These are phyloP conservation scores for Leuctra nigra DNA, from an alignment of 2,888 invertebrate species.

Conservation along the genomic window DNA sequence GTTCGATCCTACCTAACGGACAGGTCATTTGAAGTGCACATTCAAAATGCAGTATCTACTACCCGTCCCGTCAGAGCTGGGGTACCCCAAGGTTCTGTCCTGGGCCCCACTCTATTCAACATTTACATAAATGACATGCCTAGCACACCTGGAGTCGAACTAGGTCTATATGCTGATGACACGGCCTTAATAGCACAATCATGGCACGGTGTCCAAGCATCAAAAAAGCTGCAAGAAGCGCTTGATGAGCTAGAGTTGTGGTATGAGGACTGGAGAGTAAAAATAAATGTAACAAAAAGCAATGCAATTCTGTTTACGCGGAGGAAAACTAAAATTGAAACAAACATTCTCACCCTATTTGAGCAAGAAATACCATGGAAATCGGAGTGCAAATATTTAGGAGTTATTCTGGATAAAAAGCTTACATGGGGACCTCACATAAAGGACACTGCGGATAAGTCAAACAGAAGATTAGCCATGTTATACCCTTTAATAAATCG, in stretches of 20 bases:
- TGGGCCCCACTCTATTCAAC: slow-evolving; percentile 30
- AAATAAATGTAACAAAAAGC: slow-evolving; percentile 26
- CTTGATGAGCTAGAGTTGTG: slow-evolving; percentile 11
- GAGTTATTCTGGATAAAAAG: slow-evolving; percentile 29
- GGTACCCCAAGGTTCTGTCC: slow-evolving; percentile 29
- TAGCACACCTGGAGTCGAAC: slow-evolving; percentile 15
- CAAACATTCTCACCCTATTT: slow-evolving; percentile 23
- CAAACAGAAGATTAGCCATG: slow-evolving; percentile 21
- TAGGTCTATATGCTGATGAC: slow-evolving; percentile 27
- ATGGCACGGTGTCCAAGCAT: slow-evolving; percentile 1
- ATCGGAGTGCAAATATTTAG: slow-evolving; percentile 30
- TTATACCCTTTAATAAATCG: neutral
- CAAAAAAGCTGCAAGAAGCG: slow-evolving; percentile 10
- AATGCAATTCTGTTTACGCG: slow-evolving; percentile 22
- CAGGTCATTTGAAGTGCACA: neutral
- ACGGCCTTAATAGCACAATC: slow-evolving; percentile 22
- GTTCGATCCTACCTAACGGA: slow-evolving; percentile 18
- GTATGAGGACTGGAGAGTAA: slow-evolving; percentile 24
- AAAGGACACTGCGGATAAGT: slow-evolving; percentile 9
- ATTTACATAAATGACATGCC: slow-evolving; percentile 32
- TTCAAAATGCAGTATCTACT: slow-evolving; percentile 18
- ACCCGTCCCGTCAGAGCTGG: slow-evolving; percentile 30
- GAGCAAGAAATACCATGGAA: slow-evolving; percentile 9
- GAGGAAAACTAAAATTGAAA: neutral
- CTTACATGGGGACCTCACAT: slow-evolving; percentile 29